These are phyloP conservation scores for Eumacrocentrus americanus DNA, from an alignment of 2,888 invertebrate genomes.

Conservation along the genomic window DNA sequence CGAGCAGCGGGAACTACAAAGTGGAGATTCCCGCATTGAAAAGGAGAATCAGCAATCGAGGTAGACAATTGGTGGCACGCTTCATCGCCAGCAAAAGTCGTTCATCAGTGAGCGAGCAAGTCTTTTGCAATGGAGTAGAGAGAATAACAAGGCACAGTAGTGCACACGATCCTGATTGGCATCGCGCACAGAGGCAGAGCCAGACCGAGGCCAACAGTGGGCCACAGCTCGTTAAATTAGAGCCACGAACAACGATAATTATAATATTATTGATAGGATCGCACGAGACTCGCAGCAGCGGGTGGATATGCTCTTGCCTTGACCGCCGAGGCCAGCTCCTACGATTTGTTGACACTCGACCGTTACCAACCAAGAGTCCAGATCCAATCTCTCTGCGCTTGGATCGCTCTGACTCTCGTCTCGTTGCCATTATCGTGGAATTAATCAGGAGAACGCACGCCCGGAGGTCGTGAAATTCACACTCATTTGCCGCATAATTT, in stretches of 20 bases:
- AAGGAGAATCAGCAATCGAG: too few species aligned
- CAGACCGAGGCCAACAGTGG: not conserved
- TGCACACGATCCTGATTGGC: not conserved
- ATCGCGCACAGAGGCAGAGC: not conserved
- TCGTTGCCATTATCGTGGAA: slow-evolving; percentile 6
- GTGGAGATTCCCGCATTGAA: too few species aligned
- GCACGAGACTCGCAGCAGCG: slow-evolving; percentile 28
- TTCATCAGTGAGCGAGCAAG: too few species aligned
- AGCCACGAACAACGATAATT: slow-evolving; percentile 41
- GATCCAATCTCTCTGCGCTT: slow-evolving; percentile 32
- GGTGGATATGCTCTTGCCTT: slow-evolving; percentile 5
- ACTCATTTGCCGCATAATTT: slow-evolving; percentile 18
- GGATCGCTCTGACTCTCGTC: slow-evolving; percentile 29
- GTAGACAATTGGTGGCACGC: too few species aligned
- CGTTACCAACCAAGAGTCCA: slow-evolving; percentile 23
- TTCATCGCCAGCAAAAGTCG: too few species aligned
- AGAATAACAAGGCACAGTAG: not conserved
- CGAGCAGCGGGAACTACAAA: slow-evolving; percentile 8
- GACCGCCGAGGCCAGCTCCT: slow-evolving; percentile 11
- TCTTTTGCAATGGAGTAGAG: too few species aligned
- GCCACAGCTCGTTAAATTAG: slow-evolving; percentile 36
- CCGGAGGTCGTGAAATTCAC: slow-evolving; percentile 16
- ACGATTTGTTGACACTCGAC: slow-evolving; percentile 41
- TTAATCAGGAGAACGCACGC: slow-evolving; percentile 4
- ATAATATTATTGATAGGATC: slow-evolving; percentile 44